A percentile compares a stretch with the other conserved stretches of the same genome.
These are phyloP conservation scores for Mycteria americana DNA, from an alignment of 2,797 vertebrate genomes.

Conservation along the genomic window DNA sequence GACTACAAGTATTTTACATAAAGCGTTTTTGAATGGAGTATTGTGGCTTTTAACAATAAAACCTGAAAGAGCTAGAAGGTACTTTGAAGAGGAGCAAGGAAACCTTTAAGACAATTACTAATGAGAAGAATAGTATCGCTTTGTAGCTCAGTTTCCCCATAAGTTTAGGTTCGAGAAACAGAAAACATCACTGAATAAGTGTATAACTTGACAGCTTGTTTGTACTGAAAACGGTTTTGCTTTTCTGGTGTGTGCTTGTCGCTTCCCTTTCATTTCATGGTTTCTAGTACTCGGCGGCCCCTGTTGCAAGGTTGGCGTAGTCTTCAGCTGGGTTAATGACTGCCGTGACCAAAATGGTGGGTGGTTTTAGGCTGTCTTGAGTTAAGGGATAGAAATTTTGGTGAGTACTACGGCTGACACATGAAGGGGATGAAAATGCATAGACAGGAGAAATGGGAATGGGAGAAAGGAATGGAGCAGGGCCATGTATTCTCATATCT, in stretches of 20 bases:
- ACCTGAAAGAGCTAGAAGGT: not conserved
- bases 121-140: not conserved
- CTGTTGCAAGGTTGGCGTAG: fast-evolving
- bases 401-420: not conserved
- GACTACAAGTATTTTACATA: not conserved
- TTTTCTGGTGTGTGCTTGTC: not conserved
- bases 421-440: not conserved
- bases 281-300: not conserved
- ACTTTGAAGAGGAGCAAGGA: not conserved
- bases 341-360: not conserved
- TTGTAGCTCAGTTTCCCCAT: not conserved
- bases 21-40: not conserved
- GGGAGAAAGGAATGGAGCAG: not conserved
- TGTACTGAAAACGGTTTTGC: not conserved
- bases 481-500: not conserved
- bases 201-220: not conserved
- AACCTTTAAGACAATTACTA: not conserved
- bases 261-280: not conserved
- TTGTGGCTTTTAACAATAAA: not conserved
- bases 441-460: not conserved
- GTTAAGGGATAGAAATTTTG: not conserved
- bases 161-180: not conserved
- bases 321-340: not conserved
- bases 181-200: not conserved
- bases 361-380: not conserved